Percentiles rank a stretch among this genome's conserved stretches.
Evolutionary conservation across 2,888 invertebrate genomes (phyloP).

Genomic region (Linnaemya tessellans): DNA sequence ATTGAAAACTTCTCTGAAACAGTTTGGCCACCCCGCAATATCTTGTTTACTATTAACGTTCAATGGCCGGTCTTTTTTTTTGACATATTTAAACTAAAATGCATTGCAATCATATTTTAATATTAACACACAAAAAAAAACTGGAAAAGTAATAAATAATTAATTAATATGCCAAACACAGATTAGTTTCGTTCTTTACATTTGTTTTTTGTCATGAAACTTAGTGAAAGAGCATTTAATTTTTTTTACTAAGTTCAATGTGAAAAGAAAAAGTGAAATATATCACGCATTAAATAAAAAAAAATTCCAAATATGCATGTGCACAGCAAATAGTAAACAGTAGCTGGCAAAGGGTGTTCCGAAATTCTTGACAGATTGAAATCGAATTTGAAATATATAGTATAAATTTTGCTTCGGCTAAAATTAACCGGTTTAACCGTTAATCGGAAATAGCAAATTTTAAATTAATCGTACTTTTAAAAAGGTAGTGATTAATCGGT

Average conservation of each 20-base stretch:
- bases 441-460: too few relatives aligned
- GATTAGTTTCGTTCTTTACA: constrained; percentile 42
- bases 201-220: constrained; percentile 19
- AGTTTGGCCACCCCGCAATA: background rate
- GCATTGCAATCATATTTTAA: constrained; percentile 39
- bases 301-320: background rate
- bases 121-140: constrained; percentile 11
- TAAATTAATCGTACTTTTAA: too few relatives aligned
- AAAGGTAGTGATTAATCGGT: too few relatives aligned
- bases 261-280: constrained; percentile 34
- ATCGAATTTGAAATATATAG: background rate
- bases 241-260: constrained; percentile 11
- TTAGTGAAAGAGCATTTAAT: constrained; percentile 29
- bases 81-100: constrained; percentile 36
- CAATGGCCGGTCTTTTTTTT: constrained; percentile 9
- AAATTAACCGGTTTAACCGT: too few relatives aligned
- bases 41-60: constrained; percentile 8
- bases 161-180: constrained; percentile 58
- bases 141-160: constrained; percentile 45
- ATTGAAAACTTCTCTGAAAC: background rate
- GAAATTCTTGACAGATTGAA: background rate
- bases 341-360: background rate
- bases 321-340: background rate
- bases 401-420: too few relatives aligned
- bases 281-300: constrained; percentile 28